phyloP scores from a whole-genome alignment of 37 sponge, comb jelly and placozoan species.

The Cladorhizidae sp. region DNA sequence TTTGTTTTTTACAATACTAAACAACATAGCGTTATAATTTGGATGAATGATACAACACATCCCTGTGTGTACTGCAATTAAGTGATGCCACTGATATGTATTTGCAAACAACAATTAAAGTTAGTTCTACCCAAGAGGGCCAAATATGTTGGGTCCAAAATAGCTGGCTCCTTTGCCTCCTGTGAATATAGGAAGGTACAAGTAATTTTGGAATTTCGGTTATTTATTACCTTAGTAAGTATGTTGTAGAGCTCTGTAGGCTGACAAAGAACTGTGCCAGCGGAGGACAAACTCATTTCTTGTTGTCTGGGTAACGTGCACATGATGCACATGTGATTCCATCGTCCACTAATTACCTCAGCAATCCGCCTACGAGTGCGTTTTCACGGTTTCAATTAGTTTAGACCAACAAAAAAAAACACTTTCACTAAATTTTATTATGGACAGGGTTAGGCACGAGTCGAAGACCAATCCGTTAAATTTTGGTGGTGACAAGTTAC shows the following conservation, averaged over 20 bases:
- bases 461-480: too few species aligned
- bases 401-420: too few species aligned
- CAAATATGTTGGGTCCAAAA: slow-evolving; percentile 59
- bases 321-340: slow-evolving; percentile 5
- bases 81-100: too few species aligned
- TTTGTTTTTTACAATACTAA: background rate
- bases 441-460: too few species aligned
- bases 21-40: background rate
- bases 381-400: too few species aligned
- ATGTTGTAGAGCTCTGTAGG: slow-evolving; percentile 91
- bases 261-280: slow-evolving; percentile 79
- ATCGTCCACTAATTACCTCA: too few species aligned
- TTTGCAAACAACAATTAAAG: too few species aligned
- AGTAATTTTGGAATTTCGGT: background rate
- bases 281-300: slow-evolving; percentile 24
- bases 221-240: slow-evolving; percentile 63
- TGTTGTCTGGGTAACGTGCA: background rate
- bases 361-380: too few species aligned
- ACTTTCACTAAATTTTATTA: too few species aligned
- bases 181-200: slow-evolving; percentile 1
- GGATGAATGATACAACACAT: background rate
- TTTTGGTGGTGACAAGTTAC: too few species aligned
- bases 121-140: slow-evolving; percentile 73
- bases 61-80: background rate
- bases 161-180: slow-evolving; percentile 30